Conservation (phyloP, 2,113 vertebrate genomes). For the Hemiscyllium ocellatum region DNA sequence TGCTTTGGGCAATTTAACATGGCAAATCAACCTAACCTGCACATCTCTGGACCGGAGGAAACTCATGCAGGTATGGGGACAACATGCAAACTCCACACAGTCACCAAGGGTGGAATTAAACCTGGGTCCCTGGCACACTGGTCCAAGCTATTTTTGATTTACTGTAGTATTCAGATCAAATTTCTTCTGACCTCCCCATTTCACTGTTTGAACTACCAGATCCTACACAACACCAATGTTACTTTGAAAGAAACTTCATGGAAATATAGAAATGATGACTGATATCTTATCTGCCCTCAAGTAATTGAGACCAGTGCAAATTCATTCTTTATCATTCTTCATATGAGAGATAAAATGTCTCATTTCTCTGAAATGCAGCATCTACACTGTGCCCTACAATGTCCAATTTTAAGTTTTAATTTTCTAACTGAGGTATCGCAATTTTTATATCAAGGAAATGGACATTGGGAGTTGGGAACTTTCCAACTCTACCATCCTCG, state of each 20-base stretch:
- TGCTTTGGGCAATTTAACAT: no score
- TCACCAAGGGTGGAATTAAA: no score
- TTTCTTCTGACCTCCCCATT: not conserved
- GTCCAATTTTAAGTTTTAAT: not conserved
- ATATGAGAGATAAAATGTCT: not conserved
- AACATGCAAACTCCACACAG: no score
- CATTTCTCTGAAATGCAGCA: not conserved
- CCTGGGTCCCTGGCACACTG: no score
- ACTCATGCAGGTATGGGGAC: no score
- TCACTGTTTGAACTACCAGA: not conserved
- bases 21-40: no score
- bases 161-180: not conserved
- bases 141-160: not conserved
- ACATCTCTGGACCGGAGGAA: no score
- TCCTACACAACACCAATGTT: not conserved
- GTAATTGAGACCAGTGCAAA: not conserved
- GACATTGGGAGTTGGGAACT: no score
- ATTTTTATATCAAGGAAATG: not conserved
- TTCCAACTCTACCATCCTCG: no score
- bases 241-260: not conserved
- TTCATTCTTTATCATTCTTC: not conserved
- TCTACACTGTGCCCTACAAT: not conserved
- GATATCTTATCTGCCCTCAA: not conserved
- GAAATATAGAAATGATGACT: not conserved
- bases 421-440: not conserved